Conservation (phyloP, 1,140 invertebrate species). For the Lepidurus arcticus region DNA sequence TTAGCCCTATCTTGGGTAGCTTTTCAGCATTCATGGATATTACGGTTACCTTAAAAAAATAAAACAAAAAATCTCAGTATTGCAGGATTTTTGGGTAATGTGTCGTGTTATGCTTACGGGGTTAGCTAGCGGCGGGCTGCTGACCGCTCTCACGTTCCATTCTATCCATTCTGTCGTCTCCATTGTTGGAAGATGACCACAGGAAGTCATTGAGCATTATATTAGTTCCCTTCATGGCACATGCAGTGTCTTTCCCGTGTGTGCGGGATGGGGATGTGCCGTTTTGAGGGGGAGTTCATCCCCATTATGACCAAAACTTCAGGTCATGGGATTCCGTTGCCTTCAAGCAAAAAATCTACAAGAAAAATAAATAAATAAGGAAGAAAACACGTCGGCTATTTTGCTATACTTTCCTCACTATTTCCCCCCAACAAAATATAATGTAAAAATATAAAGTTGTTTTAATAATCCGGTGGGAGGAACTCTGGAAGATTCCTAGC, state of each 20-base stretch:
- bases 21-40: no score
- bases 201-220: slow-evolving; percentile 15
- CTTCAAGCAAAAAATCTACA: neutral
- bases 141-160: slow-evolving; percentile 20
- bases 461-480: no score
- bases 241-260: neutral
- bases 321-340: neutral
- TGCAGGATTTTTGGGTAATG: neutral
- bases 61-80: neutral
- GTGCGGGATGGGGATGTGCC: neutral
- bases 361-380: no score
- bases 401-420: no score
- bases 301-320: neutral
- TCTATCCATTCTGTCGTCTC: neutral
- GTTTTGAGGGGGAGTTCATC: neutral
- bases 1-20: neutral
- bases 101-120: neutral
- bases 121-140: neutral
- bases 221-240: neutral
- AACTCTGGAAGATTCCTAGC: no score
- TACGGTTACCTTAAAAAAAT: no score
- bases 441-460: no score
- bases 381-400: no score
- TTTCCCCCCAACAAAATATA: no score
- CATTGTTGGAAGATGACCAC: slow-evolving; percentile 11